phyloP scores from a whole-genome alignment of 2,113 vertebrate genomes.

The Leiothrix lutea region DNA sequence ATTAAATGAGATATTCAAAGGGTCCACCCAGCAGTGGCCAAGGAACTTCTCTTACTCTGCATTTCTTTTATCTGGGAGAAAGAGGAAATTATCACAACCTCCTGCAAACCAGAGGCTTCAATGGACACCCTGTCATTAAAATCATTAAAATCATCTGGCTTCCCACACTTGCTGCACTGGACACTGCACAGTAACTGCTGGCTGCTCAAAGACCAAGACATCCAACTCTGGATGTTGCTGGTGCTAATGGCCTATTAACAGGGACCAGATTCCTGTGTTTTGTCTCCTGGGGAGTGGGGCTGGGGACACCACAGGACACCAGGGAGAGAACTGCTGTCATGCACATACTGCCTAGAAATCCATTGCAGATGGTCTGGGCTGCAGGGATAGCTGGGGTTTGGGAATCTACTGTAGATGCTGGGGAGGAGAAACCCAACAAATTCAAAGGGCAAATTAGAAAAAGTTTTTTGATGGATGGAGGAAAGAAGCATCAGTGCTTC shows the following conservation, averaged over 20 bases:
- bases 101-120: neutral
- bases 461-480: neutral
- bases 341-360: neutral
- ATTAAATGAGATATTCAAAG: slow-evolving; percentile 53
- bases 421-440: neutral
- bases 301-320: fast-evolving
- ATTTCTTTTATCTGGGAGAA: slow-evolving; percentile 16
- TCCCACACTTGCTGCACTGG: neutral
- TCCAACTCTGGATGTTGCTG: neutral
- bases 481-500: neutral
- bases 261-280: neutral
- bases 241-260: neutral
- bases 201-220: neutral
- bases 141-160: neutral
- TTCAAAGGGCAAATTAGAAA: neutral
- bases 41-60: neutral
- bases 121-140: neutral
- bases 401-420: neutral
- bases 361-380: neutral
- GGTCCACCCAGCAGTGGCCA: slow-evolving; percentile 18
- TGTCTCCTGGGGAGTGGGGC: neutral
- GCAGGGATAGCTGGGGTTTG: neutral
- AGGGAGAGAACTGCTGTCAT: neutral
- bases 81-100: neutral
- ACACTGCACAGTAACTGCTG: neutral